Evolutionary conservation across 2,888 invertebrate species (phyloP).

Genomic region (Apodemia zela): DNA sequence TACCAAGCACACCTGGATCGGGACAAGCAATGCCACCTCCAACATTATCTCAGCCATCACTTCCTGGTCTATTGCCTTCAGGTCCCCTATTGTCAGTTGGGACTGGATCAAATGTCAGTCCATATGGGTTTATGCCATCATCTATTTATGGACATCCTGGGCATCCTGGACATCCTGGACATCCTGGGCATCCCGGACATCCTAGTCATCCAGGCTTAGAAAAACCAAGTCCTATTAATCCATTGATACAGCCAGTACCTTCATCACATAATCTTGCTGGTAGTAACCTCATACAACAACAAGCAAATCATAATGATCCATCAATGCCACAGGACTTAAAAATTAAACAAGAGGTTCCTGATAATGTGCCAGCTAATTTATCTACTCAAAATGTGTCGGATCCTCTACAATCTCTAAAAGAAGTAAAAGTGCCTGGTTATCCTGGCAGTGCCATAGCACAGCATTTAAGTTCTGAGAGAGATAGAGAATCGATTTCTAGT

Average conservation of each 20-base stretch:
- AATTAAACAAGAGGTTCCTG: slow-evolving; percentile 78
- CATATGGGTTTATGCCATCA: slow-evolving; percentile 82
- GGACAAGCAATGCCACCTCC: slow-evolving; percentile 69
- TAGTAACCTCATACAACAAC: slow-evolving; percentile 51
- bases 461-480: slow-evolving; percentile 71
- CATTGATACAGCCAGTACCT: slow-evolving; percentile 64
- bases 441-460: slow-evolving; percentile 77
- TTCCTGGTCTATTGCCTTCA: slow-evolving; percentile 79
- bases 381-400: slow-evolving; percentile 80
- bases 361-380: slow-evolving; percentile 70
- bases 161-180: slow-evolving; percentile 50
- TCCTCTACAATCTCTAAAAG: slow-evolving; percentile 88
- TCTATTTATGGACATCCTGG: slow-evolving; percentile 61
- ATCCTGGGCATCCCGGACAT: slow-evolving; percentile 39
- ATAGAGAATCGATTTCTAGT: slow-evolving; percentile 70
- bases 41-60: slow-evolving; percentile 64
- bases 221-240: slow-evolving; percentile 61
- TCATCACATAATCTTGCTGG: slow-evolving; percentile 56
- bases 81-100: slow-evolving; percentile 82
- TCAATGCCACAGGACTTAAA: slow-evolving; percentile 76
- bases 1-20: slow-evolving; percentile 53
- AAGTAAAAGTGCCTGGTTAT: slow-evolving; percentile 89
- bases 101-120: slow-evolving; percentile 76
- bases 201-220: slow-evolving; percentile 59
- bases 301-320: slow-evolving; percentile 60